Conservation (phyloP, 2,888 invertebrate species). For the Drosophila fulvimacula region DNA sequence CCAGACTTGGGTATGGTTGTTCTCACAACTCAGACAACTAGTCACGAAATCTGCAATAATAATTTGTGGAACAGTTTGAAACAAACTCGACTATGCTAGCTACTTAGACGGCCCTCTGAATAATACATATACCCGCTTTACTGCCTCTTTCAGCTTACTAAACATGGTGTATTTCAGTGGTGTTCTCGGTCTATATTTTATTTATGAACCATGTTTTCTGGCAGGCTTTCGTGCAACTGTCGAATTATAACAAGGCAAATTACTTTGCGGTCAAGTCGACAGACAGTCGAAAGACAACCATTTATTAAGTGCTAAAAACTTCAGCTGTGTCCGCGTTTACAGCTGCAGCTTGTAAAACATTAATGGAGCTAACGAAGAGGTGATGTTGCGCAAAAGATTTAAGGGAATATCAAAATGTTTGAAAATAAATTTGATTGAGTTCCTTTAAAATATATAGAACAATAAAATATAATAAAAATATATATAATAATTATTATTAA, state of each 20-base stretch:
- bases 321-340: not conserved
- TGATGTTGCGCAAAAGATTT: too few relatives aligned
- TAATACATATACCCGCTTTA: not conserved
- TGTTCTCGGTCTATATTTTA: not conserved
- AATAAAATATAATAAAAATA: too few relatives aligned
- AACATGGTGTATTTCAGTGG: not conserved
- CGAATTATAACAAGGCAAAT: conserved; percentile 7
- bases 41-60: not conserved
- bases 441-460: not conserved
- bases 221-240: conserved; percentile 4
- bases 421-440: too few relatives aligned
- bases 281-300: not conserved
- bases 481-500: too few relatives aligned
- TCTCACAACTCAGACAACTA: too few relatives aligned
- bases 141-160: not conserved
- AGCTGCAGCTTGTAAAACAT: not conserved
- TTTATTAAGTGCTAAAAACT: conserved; percentile 1
- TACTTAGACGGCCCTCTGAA: not conserved
- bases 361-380: not conserved
- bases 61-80: not conserved
- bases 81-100: not conserved
- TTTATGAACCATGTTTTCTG: not conserved
- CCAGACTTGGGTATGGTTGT: too few relatives aligned
- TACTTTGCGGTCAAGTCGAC: not conserved
- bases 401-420: not conserved